A percentile compares a stretch with the other conserved stretches of the same genome.
phyloP scores from a whole-genome alignment of 2,888 invertebrate genomes.

The Drosophila rellima region DNA sequence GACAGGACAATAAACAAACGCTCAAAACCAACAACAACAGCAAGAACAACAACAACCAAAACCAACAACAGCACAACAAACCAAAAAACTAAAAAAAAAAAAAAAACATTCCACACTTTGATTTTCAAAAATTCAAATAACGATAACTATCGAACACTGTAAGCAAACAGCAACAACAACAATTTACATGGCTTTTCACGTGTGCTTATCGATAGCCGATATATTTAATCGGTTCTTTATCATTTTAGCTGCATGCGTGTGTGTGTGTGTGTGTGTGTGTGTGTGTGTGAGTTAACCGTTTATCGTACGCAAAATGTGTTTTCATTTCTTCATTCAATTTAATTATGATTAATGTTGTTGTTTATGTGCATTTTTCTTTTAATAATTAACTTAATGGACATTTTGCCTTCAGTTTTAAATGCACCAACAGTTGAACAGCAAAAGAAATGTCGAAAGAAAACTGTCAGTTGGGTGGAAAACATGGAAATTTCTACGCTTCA shows the following conservation, averaged over 20 bases:
- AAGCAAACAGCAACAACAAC: slow-evolving; percentile 56
- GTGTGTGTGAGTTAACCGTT: too few relatives aligned
- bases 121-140: slow-evolving; percentile 25
- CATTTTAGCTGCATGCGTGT: slow-evolving; percentile 67
- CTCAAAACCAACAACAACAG: slow-evolving; percentile 52
- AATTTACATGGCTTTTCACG: slow-evolving; percentile 54
- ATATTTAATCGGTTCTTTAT: slow-evolving; percentile 40
- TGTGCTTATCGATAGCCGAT: slow-evolving; percentile 61
- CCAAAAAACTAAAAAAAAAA: slow-evolving; percentile 46
- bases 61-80: slow-evolving; percentile 44
- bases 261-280: too few relatives aligned
- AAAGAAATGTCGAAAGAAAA: background rate
- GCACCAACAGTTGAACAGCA: slow-evolving; percentile 53
- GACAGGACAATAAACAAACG: slow-evolving; percentile 63
- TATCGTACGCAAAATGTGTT: too few relatives aligned
- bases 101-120: slow-evolving; percentile 64
- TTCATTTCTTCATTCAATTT: background rate
- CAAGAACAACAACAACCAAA: slow-evolving; percentile 47
- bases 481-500: slow-evolving; percentile 30
- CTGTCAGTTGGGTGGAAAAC: slow-evolving; percentile 19
- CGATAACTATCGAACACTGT: slow-evolving; percentile 67
- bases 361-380: background rate
- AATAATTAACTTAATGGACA: slow-evolving; percentile 16
- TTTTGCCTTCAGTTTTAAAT: slow-evolving; percentile 43
- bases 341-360: background rate